Percentiles rank a stretch among this genome's conserved stretches.
Evolutionary conservation across 2,113 vertebrate genomes (phyloP).

Genomic region (Chauna torquata): DNA sequence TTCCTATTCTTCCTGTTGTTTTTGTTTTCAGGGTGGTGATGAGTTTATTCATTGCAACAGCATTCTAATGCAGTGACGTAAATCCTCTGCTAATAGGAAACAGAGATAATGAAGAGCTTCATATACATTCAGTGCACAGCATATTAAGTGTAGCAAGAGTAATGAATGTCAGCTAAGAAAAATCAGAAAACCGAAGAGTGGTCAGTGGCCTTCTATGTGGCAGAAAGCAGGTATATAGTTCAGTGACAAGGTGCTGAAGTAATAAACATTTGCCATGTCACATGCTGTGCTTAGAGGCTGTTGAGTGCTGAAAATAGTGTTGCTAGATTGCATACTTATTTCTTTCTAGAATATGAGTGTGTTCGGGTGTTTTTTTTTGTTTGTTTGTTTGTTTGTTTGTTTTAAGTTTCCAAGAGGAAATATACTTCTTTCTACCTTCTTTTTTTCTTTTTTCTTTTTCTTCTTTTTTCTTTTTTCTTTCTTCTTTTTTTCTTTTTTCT

Average conservation of each 20-base stretch:
- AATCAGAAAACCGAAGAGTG: background rate
- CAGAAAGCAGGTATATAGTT: background rate
- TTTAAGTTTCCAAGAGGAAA: too few species aligned
- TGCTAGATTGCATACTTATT: background rate
- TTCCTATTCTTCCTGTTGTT: background rate
- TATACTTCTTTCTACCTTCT: too few species aligned
- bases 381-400: too few species aligned
- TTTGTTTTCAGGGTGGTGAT: constrained; percentile 30
- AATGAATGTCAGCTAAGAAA: background rate
- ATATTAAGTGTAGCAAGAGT: background rate
- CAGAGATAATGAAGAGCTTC: background rate
- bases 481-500: too few species aligned
- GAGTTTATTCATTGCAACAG: constrained; percentile 8
- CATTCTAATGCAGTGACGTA: constrained; percentile 46
- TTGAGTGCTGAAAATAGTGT: background rate
- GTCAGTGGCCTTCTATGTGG: background rate
- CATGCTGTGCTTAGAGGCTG: background rate
- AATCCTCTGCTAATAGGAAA: constrained; percentile 19
- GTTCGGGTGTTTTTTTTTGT: background rate
- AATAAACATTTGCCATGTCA: background rate
- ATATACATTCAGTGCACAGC: background rate
- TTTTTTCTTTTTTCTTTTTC: too few species aligned
- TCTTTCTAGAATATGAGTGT: background rate
- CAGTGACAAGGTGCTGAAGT: background rate
- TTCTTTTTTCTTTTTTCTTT: too few species aligned